Conservation (phyloP, 2,113 vertebrate species). For the Rafetus swinhoei region DNA sequence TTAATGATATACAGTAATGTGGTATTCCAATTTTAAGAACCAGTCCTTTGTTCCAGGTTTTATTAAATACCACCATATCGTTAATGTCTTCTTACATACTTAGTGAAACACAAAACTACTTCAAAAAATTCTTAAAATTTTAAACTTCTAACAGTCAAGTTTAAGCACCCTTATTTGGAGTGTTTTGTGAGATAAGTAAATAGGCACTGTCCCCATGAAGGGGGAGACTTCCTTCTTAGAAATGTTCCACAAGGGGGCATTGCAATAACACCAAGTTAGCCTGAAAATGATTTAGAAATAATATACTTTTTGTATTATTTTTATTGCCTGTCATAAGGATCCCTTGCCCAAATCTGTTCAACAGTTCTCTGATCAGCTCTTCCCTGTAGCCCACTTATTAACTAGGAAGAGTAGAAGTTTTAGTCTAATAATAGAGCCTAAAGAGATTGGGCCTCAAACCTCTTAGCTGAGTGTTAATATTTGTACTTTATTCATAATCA, state of each 20-base stretch:
- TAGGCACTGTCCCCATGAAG: accelerated
- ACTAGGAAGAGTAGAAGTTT: background rate
- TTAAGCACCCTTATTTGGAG: background rate
- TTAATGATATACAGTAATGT: background rate
- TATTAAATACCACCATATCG: background rate
- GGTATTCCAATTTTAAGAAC: background rate
- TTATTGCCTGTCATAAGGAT: background rate
- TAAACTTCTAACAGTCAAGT: background rate
- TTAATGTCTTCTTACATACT: background rate
- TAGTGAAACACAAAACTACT: background rate
- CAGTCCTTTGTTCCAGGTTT: background rate
- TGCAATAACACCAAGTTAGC: background rate
- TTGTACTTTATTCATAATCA: background rate
- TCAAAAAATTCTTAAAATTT: background rate
- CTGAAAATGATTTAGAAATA: background rate
- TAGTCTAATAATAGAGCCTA: background rate
- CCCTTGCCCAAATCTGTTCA: background rate
- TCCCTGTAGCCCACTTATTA: background rate
- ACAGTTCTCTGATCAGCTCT: background rate
- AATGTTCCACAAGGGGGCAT: conserved; percentile 53
- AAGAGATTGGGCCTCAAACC: background rate
- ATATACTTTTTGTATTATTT: background rate
- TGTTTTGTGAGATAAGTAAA: accelerated
- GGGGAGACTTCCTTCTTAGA: background rate
- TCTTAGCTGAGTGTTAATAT: background rate